phyloP scores from a whole-genome alignment of 2,888 invertebrate genomes.

The Himalopsyche japonica region DNA sequence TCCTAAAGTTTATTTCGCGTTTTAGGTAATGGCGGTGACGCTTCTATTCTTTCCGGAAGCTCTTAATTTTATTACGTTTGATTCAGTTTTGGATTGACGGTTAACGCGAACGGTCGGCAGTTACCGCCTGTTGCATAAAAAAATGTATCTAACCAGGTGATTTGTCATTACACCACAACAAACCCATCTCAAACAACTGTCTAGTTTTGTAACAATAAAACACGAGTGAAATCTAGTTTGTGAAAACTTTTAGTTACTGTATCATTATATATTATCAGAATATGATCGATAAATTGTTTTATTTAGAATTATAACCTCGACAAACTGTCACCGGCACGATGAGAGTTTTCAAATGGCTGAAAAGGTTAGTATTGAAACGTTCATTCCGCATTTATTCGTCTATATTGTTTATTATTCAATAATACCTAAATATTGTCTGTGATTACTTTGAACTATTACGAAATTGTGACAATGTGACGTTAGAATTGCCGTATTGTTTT shows the following conservation, averaged over 20 bases:
- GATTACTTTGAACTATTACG: neutral
- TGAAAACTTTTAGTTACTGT: neutral
- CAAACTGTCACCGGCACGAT: neutral
- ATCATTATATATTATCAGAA: neutral
- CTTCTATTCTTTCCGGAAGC: neutral
- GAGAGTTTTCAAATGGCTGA: neutral
- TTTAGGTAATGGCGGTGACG: neutral
- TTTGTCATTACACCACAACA: neutral
- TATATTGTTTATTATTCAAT: neutral
- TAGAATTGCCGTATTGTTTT: neutral
- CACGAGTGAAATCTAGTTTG: neutral
- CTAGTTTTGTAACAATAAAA: neutral
- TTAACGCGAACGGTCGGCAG: neutral
- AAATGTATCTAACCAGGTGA: neutral
- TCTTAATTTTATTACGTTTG: neutral
- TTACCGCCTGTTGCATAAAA: neutral
- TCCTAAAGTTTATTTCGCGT: neutral
- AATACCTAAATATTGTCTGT: neutral
- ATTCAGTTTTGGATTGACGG: slow-evolving; percentile 19
- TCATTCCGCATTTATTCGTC: neutral
- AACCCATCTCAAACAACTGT: neutral
- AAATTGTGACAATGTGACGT: neutral
- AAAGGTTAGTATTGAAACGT: neutral
- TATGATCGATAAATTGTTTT: neutral
- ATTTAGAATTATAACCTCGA: neutral